Base-by-base conservation (phyloP, 1,140 invertebrate genomes). In the Drosophila ogumai region DNA sequence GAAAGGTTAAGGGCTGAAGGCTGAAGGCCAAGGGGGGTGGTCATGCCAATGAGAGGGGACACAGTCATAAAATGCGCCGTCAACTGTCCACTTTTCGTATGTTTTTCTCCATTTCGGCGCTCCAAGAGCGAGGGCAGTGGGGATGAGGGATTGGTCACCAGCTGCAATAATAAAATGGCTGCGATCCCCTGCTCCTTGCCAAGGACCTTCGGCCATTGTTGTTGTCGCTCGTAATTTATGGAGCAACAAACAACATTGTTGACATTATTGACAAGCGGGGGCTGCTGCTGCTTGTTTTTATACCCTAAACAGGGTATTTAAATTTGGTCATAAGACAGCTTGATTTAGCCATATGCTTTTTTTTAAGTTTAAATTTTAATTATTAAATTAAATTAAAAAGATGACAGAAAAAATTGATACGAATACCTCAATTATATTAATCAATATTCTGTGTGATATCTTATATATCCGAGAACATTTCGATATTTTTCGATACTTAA, bases 201-300 rank as follows among this genome's bases (percentile, higher is more conserved):
- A 63, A 54, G 50, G 50, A 56, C 40, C 59, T 50, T 50, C 25
- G 41, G 10, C 19, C 72, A 43, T 75, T 75, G 72, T 74, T 74
- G 71, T 75, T 75, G 73, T 44, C 43, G 82, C 49, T 79, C 40
- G 80, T 90, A 87, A 87, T 87, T 87, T 87, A 87, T 87, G 84
- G 81, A 74, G 71, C 80, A 87, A 87, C 81, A 88, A 87, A 80
- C 84, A 87, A 84, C 84, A 77, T 82, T 87, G 80, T 87, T 87
- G 84, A 87, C 82, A 79, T 87, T 87, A 85, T 85, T 85, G 82
- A 87, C 82, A 87, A 87, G 79, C 75, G 71, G 63, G 47, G 25
- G 41, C 44, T 47, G 61, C 58, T 34, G 55, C 40, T 34, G 19
- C 28, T 32, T 64, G 40, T 43, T 59, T 60, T 13, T 9, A 55